Percentiles rank a stretch among this genome's conserved stretches.
phyloP scores from a whole-genome alignment of 1,140 invertebrate genomes.

The Pseudomyrmex cubaensis region DNA sequence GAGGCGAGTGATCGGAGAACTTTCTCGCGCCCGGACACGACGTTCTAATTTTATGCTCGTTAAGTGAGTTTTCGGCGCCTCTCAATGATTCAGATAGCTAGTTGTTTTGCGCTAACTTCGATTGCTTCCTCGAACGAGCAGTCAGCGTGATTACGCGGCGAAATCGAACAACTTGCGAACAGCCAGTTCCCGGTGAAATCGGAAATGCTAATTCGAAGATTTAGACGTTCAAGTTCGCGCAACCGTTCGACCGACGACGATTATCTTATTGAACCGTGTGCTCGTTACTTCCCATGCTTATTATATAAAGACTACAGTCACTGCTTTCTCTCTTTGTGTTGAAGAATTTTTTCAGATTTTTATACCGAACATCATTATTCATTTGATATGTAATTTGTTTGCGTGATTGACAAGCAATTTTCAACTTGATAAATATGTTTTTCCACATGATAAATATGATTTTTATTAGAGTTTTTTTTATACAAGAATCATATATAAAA shows the following conservation, averaged over 20 bases:
- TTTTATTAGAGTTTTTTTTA: no score
- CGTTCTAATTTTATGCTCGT: slow-evolving; percentile 33
- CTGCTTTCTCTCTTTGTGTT: no score
- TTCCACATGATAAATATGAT: no score
- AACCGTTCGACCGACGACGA: not conserved
- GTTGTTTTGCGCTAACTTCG: slow-evolving; percentile 33
- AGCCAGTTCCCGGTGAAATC: slow-evolving; percentile 35
- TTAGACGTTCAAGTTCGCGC: slow-evolving; percentile 11
- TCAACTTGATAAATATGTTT: no score
- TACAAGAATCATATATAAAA: no score
- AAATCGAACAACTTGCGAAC: slow-evolving; percentile 33
- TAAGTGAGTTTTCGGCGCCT: slow-evolving; percentile 36
- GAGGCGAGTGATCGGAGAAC: slow-evolving; percentile 8
- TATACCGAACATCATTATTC: no score
- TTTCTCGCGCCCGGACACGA: not conserved
- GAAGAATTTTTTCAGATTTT: no score
- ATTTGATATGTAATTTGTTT: no score
- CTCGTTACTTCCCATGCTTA: no score
- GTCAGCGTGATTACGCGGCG: not conserved
- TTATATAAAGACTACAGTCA: no score
- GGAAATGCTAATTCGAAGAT: slow-evolving; percentile 29
- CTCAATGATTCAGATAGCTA: slow-evolving; percentile 38
- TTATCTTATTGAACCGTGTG: slow-evolving; percentile 9
- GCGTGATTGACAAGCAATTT: no score
- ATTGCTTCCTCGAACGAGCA: slow-evolving; percentile 28